Evolutionary conservation across 1,140 invertebrate species (phyloP), one percentile per base, ranked within the genome.

Genomic region (Lepidotrigona ventralis): DNA sequence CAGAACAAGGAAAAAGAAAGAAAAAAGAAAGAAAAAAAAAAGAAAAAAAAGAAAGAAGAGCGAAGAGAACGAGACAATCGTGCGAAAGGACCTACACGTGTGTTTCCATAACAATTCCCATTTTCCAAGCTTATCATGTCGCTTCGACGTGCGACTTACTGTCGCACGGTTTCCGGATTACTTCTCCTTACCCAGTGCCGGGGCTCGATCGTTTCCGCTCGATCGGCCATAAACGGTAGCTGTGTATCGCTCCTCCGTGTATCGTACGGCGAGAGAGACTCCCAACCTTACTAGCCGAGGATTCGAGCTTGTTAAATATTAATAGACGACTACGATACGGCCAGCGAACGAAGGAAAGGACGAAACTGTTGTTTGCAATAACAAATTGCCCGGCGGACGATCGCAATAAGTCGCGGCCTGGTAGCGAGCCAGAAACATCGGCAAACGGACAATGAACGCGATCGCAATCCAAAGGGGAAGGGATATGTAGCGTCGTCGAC

Each of bases 271-370:
- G 29, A 9, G 19, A 68, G 29, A 9, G 19, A 68, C 11, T 11
- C 8, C 17, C 17, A 29, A 15, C 2, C 29, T 17, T 46, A 0
- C 11, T 5, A n/a, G 46, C 46, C 46, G 21, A 5, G n/a, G 72
- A 74, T 74, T 23, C 72, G 21, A 33, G 33, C 60, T 68, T 54
- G 79, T 81, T 81, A 74, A 73, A 81, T 81, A 81, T 81, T 81
- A 81, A 81, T 81, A 46, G n/a, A 74, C 56, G 46, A 15, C 23
- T 8, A 23, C 8, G 39, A 8, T 8, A 5, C 3, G 39, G 39
- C 39, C 39, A 56, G 23, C 11, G 33, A 33, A 33, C 9, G 26
- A 11, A 15, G 19, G 23, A n/a, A 63, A 4, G 17, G 15, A 17
- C 9, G 39, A 70, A 54, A 39, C 21, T 46, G 39, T 46, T 46